A percentile compares a stretch with the other conserved stretches of the same genome.
phyloP scores from a whole-genome alignment of 2,797 vertebrate genomes.

The Eremophila alpestris region DNA sequence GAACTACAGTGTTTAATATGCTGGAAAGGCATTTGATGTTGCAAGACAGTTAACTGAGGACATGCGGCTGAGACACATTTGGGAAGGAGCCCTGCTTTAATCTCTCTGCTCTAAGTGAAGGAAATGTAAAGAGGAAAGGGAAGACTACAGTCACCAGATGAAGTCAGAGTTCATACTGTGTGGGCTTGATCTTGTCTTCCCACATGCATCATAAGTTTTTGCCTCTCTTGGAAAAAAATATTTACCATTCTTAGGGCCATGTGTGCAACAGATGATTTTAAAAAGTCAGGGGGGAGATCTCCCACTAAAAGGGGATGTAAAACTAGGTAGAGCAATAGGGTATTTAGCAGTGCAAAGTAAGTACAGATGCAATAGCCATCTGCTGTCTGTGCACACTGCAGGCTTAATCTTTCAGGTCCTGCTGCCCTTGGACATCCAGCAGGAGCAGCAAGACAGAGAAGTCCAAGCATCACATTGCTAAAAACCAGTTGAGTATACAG shows the following conservation, averaged over 20 bases:
- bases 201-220: neutral
- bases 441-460: neutral
- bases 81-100: neutral
- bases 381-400: conserved; percentile 2
- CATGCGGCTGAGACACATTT: conserved; percentile 6
- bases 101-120: neutral
- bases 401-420: conserved; percentile 15
- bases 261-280: conserved; percentile 46
- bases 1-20: neutral
- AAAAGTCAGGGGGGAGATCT: conserved; percentile 5
- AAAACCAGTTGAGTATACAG: neutral
- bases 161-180: neutral
- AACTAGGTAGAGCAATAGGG: conserved; percentile 30
- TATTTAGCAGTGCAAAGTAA: conserved; percentile 40
- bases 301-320: neutral
- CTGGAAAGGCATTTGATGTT: conserved; percentile 15
- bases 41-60: conserved; percentile 20
- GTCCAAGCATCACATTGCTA: neutral
- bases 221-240: neutral
- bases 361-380: conserved; percentile 48
- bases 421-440: neutral
- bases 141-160: neutral
- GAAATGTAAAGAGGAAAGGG: neutral
- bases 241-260: neutral
- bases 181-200: conserved; percentile 14